Base-by-base conservation (phyloP, 2,888 invertebrate species). In the Physocephala rufipes region DNA sequence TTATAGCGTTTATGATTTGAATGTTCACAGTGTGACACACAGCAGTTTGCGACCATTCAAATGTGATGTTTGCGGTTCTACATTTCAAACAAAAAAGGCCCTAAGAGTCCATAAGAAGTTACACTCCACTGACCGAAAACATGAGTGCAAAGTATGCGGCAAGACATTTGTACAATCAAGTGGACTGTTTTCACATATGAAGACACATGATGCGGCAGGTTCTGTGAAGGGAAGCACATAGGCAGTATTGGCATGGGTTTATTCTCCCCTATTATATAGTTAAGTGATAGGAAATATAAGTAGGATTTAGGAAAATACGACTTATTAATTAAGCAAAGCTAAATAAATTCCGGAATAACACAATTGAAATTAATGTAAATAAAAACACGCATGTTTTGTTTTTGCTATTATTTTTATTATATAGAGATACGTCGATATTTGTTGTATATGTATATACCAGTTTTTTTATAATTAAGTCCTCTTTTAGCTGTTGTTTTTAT, bases 11-110 rank as follows among this genome's bases (percentile, higher is more conserved):
- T 82, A 83, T 21, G 82, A 83, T 72, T 79, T 84, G 24, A 84
- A 84, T 49, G 84, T 85, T 0, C 84, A 84, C 47, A 82, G 84
- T 30, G 77, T 84, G 0, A 81, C 84, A 21, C 84, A 84, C 51
- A 81, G 82, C 15, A 82, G 71, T 59, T 78, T 82, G 61, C 76
- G 84, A 0, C 84, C 84, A 2, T 85, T 78, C 64, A 73, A 73
- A 59, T 78, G 78, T 58, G 77, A 77, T 55, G 71, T 77, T 9
- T 78, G 84, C 59, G 81, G 81, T 21, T 79, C 84, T 0, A 84
- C 84, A 51, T 84, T 84, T 70, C 84, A 84, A 69, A 77, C 84
- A 0, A 84, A 84, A 64, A 85, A 85, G 55, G 84, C 85, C 0
- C 71, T 84, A 24, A 79, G 84, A 3, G 83, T 85, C 1, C 84